Conservation (phyloP, 2,797 vertebrate genomes). For the Manis pentadactyla region DNA sequence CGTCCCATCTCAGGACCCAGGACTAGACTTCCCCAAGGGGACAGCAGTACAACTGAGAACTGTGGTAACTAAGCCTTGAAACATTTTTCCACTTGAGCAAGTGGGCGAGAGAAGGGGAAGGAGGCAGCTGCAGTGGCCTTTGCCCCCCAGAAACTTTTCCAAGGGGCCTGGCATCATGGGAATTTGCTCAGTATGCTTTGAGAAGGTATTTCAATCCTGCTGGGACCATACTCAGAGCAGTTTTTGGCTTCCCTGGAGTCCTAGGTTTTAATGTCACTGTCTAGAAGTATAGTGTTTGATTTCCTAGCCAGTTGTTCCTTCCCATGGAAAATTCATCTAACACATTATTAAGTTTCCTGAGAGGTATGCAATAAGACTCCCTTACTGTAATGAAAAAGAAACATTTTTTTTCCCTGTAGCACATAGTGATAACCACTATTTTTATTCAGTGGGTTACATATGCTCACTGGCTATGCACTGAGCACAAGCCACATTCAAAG, state of each 20-base stretch:
- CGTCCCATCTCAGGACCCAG: not conserved
- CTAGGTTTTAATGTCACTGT: conserved; percentile 68
- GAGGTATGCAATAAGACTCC: conserved; percentile 74
- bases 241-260: conserved; percentile 64
- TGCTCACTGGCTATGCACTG: not conserved
- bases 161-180: conserved; percentile 74
- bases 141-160: conserved; percentile 59
- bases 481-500: conserved; percentile 17
- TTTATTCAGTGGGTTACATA: conserved; percentile 60
- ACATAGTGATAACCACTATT: conserved; percentile 58
- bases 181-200: conserved; percentile 73
- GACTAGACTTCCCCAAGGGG: not conserved
- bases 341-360: conserved; percentile 73
- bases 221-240: conserved; percentile 56
- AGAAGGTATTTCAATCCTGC: conserved; percentile 80
- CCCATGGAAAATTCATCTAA: conserved; percentile 78
- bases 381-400: conserved; percentile 66
- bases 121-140: conserved; percentile 71
- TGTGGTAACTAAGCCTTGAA: conserved; percentile 35
- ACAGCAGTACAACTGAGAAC: conserved; percentile 18
- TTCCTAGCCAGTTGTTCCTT: conserved; percentile 78
- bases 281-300: conserved; percentile 72
- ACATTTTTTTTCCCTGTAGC: not conserved
- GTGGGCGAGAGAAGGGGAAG: not conserved
- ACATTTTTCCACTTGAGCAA: conserved; percentile 67